Percentiles rank a stretch among this genome's conserved stretches.
These are phyloP conservation scores for Ooceraea biroi DNA, from an alignment of 1,140 invertebrate genomes.

Conservation along the genomic window DNA sequence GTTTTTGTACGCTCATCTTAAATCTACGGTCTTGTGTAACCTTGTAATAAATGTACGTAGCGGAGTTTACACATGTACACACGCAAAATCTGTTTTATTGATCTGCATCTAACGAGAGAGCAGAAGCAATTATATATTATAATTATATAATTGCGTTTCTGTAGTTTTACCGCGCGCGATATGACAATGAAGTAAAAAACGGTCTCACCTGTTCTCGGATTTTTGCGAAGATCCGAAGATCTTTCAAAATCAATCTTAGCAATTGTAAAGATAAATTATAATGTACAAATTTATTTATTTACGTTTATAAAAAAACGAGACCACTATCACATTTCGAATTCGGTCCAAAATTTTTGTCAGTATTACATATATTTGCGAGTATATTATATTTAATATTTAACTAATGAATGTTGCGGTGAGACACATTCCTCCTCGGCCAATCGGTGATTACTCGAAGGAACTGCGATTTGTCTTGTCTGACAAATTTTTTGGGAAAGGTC, in stretches of 20 bases:
- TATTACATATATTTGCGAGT: no score
- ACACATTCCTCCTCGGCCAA: no score
- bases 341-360: not conserved
- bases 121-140: not conserved
- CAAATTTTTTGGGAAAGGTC: not conserved
- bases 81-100: constrained; percentile 15
- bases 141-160: not conserved
- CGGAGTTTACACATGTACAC: constrained; percentile 21
- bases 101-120: not conserved
- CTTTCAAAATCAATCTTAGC: not conserved
- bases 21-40: constrained; percentile 46
- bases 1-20: constrained; percentile 29
- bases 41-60: constrained; percentile 45
- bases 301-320: not conserved
- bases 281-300: constrained; percentile 36
- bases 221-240: no score
- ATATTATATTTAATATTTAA: constrained; percentile 9
- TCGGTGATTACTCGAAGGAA: constrained; percentile 15
- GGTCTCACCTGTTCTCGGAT: not conserved
- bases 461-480: constrained; percentile 33
- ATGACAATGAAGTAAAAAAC: not conserved
- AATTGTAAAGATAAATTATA: not conserved
- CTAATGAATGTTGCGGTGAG: not conserved
- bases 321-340: not conserved
- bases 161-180: not conserved